These are phyloP conservation scores for Sarcophaga variegata DNA, from an alignment of 2,888 invertebrate genomes.

Conservation along the genomic window DNA sequence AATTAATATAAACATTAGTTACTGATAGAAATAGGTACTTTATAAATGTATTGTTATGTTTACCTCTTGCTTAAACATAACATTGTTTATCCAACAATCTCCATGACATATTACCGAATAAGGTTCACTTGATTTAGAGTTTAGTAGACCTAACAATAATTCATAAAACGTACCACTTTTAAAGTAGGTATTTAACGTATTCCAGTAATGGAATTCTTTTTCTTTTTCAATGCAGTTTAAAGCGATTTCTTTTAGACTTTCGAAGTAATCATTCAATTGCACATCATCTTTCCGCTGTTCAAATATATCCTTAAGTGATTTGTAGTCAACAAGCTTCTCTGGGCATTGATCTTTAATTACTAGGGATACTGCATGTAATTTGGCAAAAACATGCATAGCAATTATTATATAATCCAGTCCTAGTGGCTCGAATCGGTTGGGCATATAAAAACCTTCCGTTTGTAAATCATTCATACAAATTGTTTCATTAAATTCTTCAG, in stretches of 20 bases:
- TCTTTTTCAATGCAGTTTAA: slow-evolving; percentile 69
- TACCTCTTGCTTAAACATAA: slow-evolving; percentile 75
- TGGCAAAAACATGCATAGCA: slow-evolving; percentile 82
- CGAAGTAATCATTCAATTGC: slow-evolving; percentile 73
- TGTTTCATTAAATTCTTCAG: slow-evolving; percentile 80
- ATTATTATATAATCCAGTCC: slow-evolving; percentile 78
- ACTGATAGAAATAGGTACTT: background rate
- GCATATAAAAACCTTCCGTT: slow-evolving; percentile 81
- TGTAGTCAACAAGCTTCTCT: slow-evolving; percentile 72
- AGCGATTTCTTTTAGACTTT: slow-evolving; percentile 73
- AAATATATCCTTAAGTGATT: slow-evolving; percentile 75
- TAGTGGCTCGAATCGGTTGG: slow-evolving; percentile 80
- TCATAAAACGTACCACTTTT: slow-evolving; percentile 71
- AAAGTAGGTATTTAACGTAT: slow-evolving; percentile 71
- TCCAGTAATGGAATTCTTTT: slow-evolving; percentile 59
- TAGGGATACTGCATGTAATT: slow-evolving; percentile 82
- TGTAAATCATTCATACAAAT: slow-evolving; percentile 83
- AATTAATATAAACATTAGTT: slow-evolving; percentile 2
- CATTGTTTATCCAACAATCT: slow-evolving; percentile 81
- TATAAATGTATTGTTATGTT: background rate
- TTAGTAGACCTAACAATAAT: slow-evolving; percentile 70
- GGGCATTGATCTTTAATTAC: slow-evolving; percentile 78
- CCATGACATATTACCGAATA: slow-evolving; percentile 79
- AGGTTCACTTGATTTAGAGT: slow-evolving; percentile 75
- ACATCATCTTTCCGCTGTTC: slow-evolving; percentile 72